phyloP scores from a whole-genome alignment of 2,797 vertebrate species.

The Nyctibius grandis region DNA sequence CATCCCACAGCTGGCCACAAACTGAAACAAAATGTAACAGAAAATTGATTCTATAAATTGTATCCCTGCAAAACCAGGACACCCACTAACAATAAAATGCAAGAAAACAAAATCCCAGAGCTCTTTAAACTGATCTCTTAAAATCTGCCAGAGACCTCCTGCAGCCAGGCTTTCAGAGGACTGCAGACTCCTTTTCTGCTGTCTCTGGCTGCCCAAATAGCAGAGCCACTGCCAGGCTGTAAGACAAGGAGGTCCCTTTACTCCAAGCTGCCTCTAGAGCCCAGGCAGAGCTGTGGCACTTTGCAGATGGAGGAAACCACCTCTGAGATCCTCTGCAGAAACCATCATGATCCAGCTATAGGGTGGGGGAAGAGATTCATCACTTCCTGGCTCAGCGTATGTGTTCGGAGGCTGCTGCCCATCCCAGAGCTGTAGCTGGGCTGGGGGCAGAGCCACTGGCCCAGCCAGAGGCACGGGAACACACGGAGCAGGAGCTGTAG shows the following conservation, averaged over 20 bases:
- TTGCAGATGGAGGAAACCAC: not conserved
- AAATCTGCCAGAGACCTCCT: not conserved
- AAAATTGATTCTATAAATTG: too few species aligned
- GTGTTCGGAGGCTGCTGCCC: not conserved
- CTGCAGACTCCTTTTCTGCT: not conserved
- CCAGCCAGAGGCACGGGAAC: not conserved
- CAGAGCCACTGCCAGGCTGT: not conserved
- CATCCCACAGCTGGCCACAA: too few species aligned
- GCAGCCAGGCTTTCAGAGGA: not conserved
- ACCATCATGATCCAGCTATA: not conserved
- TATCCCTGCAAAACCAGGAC: too few species aligned
- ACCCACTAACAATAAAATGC: not conserved
- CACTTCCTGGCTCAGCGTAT: accelerated
- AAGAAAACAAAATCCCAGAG: not conserved
- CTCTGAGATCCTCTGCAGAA: not conserved
- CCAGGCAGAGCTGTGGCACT: not conserved
- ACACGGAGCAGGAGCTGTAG: not conserved
- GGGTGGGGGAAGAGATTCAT: not conserved
- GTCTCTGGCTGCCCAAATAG: not conserved
- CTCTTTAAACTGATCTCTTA: not conserved
- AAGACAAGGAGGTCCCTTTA: not conserved
- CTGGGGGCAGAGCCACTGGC: not conserved
- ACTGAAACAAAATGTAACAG: too few species aligned
- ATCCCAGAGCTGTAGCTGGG: not conserved
- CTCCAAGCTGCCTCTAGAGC: not conserved